Evolutionary conservation across 1,140 invertebrate genomes (phyloP).

Genomic region (Drosophila mojavensis): DNA sequence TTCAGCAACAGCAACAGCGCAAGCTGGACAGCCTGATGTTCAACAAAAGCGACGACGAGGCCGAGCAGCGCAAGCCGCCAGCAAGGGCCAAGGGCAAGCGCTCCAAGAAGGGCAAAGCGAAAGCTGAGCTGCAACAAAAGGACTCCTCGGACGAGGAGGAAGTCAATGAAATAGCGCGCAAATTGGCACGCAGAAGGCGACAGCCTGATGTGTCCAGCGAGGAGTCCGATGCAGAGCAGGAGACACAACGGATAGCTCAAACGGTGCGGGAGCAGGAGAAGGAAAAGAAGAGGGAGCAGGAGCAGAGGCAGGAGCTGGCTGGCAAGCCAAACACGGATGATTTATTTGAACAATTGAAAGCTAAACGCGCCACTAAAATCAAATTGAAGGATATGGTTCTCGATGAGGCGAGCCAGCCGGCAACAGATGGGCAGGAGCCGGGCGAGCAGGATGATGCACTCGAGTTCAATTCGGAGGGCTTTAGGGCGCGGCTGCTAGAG

Average conservation of each 20-base stretch:
- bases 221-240: slow-evolving; percentile 24
- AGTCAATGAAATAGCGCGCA: slow-evolving; percentile 64
- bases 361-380: slow-evolving; percentile 74
- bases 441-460: slow-evolving; percentile 56
- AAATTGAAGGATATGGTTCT: slow-evolving; percentile 71
- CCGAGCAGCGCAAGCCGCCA: slow-evolving; percentile 49
- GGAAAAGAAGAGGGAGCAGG: too few relatives aligned
- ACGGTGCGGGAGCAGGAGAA: background rate
- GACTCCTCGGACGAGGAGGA: slow-evolving; percentile 45
- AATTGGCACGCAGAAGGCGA: slow-evolving; percentile 68
- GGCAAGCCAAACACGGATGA: slow-evolving; percentile 60
- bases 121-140: slow-evolving; percentile 43
- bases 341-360: slow-evolving; percentile 82
- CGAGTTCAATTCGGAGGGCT: slow-evolving; percentile 82
- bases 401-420: slow-evolving; percentile 53
- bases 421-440: slow-evolving; percentile 26
- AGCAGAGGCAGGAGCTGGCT: background rate
- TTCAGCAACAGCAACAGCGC: slow-evolving; percentile 63
- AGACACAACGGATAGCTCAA: background rate
- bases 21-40: slow-evolving; percentile 75
- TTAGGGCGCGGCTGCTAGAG: slow-evolving; percentile 72
- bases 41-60: slow-evolving; percentile 81
- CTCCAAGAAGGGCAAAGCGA: slow-evolving; percentile 17
- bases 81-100: slow-evolving; percentile 41
- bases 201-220: slow-evolving; percentile 60